Percentiles rank a stretch among this genome's conserved stretches.
phyloP scores from a whole-genome alignment of 2,113 vertebrate genomes.

The Ranitomeya variabilis region DNA sequence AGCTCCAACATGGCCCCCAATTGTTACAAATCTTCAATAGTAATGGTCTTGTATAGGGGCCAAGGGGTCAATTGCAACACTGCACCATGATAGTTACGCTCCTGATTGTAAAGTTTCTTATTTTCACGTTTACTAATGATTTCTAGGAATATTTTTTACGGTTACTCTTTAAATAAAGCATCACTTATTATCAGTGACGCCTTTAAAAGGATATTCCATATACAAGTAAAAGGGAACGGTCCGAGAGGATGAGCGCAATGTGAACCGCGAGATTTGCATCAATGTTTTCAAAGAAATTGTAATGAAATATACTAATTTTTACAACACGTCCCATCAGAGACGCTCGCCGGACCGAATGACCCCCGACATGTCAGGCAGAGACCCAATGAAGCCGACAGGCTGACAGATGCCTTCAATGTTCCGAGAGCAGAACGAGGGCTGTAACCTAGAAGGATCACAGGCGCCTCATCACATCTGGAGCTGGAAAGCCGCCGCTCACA shows the following conservation, averaged over 20 bases:
- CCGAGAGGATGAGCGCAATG: neutral
- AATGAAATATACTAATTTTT: neutral
- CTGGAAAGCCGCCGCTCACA: slow-evolving; percentile 6
- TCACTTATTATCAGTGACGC: neutral
- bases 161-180: too few relatives aligned
- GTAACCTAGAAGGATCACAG: neutral
- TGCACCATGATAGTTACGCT: too few relatives aligned
- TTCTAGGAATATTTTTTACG: too few relatives aligned
- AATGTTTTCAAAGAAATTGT: neutral
- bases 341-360: slow-evolving; percentile 1
- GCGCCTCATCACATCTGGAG: slow-evolving; percentile 47
- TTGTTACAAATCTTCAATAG: too few relatives aligned
- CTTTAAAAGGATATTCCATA: neutral
- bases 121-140: too few relatives aligned
- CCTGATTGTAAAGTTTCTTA: too few relatives aligned
- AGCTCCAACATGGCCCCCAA: too few relatives aligned
- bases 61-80: too few relatives aligned
- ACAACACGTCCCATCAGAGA: slow-evolving; percentile 9
- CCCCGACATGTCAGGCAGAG: slow-evolving; percentile 36
- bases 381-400: slow-evolving; percentile 24
- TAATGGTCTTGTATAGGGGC: too few relatives aligned
- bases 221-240: neutral
- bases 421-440: slow-evolving; percentile 11
- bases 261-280: neutral
- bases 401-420: slow-evolving; percentile 52